phyloP scores from a whole-genome alignment of 2,888 invertebrate genomes.

The Agrotis clavis region DNA sequence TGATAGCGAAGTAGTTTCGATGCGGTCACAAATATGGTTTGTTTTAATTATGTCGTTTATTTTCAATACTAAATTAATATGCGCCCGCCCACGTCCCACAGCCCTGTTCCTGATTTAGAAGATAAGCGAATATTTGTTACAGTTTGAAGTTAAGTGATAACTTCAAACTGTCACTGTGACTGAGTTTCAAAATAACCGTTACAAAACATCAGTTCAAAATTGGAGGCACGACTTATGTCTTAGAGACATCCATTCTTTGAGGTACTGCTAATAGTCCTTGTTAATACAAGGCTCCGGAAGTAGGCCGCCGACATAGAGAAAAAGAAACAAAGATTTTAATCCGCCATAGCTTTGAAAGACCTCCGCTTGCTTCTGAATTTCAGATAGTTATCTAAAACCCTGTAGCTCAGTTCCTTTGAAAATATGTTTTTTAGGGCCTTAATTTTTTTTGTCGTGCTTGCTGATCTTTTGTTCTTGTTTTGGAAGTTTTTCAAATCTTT shows the following conservation, averaged over 20 bases:
- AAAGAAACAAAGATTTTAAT: conserved; percentile 37
- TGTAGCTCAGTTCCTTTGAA: conserved; percentile 29
- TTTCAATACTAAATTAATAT: too few species aligned
- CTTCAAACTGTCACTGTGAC: too few species aligned
- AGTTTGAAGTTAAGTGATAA: too few species aligned
- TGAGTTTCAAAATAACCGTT: too few species aligned
- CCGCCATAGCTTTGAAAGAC: conserved; percentile 32
- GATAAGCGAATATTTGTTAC: too few species aligned
- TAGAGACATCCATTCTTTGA: conserved; percentile 24
- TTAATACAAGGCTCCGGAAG: conserved; percentile 26
- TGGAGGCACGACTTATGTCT: not conserved
- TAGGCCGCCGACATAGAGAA: conserved; percentile 29
- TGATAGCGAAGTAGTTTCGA: too few species aligned
- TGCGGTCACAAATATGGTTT: too few species aligned
- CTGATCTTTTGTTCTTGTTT: conserved; percentile 18
- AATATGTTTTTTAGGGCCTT: conserved; percentile 25
- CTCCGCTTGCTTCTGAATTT: conserved; percentile 30
- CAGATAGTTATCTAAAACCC: conserved; percentile 43
- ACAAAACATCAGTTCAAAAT: not conserved
- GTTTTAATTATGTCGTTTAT: too few species aligned
- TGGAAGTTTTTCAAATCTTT: conserved; percentile 12
- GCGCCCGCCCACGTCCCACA: too few species aligned
- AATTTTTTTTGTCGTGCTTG: conserved; percentile 15
- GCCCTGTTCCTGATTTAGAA: too few species aligned
- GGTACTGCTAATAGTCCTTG: conserved; percentile 31